A percentile compares a stretch with the other conserved stretches of the same genome.
These are phyloP conservation scores for Stigmatopora argus DNA, from an alignment of 2,113 vertebrate species.

Conservation along the genomic window DNA sequence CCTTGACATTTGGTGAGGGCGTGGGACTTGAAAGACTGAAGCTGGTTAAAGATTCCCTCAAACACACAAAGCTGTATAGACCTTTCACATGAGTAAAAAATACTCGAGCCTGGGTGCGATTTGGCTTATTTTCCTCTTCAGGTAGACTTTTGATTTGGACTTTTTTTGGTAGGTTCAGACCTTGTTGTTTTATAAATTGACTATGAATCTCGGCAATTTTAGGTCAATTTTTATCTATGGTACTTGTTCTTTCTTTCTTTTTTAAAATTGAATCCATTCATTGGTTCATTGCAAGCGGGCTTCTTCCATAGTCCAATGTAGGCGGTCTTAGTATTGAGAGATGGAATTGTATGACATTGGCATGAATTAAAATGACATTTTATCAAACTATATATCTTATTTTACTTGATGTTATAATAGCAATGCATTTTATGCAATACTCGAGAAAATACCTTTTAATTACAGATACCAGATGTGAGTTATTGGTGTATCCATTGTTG, in stretches of 20 bases:
- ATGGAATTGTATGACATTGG: no score
- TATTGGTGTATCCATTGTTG: no score
- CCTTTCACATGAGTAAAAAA: not conserved
- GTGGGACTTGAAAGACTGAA: conserved; percentile 37
- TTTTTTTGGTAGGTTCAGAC: not conserved
- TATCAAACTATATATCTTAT: no score
- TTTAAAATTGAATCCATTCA: not conserved
- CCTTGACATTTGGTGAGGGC: conserved; percentile 44
- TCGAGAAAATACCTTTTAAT: no score
- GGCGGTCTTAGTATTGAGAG: not conserved
- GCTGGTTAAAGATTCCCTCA: conserved; percentile 67
- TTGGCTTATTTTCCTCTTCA: not conserved
- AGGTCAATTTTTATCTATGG: no score
- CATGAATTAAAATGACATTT: no score
- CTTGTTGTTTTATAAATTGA: not conserved
- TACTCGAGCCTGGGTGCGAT: not conserved
- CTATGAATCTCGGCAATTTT: not conserved
- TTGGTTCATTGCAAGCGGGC: no score
- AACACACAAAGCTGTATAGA: conserved; percentile 59
- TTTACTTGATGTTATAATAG: no score
- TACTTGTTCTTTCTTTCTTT: not conserved
- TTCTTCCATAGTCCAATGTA: not conserved
- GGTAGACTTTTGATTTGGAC: not conserved
- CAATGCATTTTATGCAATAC: no score
- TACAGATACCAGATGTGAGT: no score